Evolutionary conservation across 2,113 vertebrate genomes (phyloP).

Genomic region (Mus spicilegus): DNA sequence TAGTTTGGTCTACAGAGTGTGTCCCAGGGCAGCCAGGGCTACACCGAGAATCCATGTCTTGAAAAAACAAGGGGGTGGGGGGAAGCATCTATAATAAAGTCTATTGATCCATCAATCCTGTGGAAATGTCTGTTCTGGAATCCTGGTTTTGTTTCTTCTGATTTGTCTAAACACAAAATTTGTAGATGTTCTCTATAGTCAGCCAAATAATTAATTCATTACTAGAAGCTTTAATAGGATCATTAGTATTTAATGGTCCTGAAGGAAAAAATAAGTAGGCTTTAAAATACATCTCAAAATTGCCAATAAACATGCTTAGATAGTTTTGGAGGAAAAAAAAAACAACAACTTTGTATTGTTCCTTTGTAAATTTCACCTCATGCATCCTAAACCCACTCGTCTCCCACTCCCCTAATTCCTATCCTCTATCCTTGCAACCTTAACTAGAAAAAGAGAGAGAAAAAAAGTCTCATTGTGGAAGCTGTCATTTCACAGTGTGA

Average conservation of each 20-base stretch:
- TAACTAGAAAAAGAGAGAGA: too few relatives aligned
- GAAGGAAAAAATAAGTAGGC: slow-evolving; percentile 46
- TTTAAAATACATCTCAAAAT: slow-evolving; percentile 69
- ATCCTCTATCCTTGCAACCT: too few relatives aligned
- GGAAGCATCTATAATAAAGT: slow-evolving; percentile 11
- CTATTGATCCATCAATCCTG: neutral
- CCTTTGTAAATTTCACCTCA: too few relatives aligned
- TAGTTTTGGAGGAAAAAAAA: neutral
- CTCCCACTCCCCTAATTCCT: too few relatives aligned
- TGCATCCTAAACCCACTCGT: too few relatives aligned
- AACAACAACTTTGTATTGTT: too few relatives aligned
- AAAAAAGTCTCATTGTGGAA: too few relatives aligned
- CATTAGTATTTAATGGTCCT: slow-evolving; percentile 63
- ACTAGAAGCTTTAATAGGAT: slow-evolving; percentile 63
- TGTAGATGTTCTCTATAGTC: neutral
- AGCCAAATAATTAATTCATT: slow-evolving; percentile 39
- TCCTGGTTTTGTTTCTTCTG: neutral
- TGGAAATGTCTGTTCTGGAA: slow-evolving; percentile 29
- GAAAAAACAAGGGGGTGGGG: too few relatives aligned
- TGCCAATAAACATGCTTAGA: slow-evolving; percentile 68
- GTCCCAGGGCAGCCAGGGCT: too few relatives aligned
- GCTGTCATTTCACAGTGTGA: too few relatives aligned
- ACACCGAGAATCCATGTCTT: too few relatives aligned
- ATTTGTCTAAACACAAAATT: slow-evolving; percentile 40
- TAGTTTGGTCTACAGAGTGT: too few relatives aligned